These are phyloP conservation scores for Chloroceryle aenea DNA, from an alignment of 2,113 vertebrate genomes.

Conservation along the genomic window DNA sequence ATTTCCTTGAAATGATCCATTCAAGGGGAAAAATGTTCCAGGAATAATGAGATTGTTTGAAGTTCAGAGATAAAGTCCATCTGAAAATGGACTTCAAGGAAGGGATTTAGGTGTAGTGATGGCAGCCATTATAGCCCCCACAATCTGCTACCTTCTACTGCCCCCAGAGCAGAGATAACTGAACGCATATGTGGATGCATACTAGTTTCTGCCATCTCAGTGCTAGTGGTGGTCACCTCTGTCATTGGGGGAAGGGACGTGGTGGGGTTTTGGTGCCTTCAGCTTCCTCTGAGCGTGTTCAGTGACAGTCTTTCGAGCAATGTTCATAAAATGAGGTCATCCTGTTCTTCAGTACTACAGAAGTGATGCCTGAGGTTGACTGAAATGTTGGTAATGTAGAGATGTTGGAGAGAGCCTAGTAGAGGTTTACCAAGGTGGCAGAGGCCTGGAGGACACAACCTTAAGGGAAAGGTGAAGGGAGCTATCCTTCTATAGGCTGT, in stretches of 20 bases:
- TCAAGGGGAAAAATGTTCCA: background rate
- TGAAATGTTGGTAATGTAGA: background rate
- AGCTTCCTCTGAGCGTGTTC: background rate
- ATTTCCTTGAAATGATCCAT: slow-evolving; percentile 14
- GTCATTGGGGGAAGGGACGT: accelerated
- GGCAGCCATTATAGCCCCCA: background rate
- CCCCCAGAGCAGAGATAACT: background rate
- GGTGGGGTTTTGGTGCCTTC: background rate
- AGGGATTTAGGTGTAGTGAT: background rate
- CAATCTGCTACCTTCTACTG: background rate
- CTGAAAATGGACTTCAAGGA: background rate
- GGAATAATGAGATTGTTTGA: background rate
- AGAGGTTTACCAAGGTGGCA: background rate
- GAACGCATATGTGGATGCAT: background rate
- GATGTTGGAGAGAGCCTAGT: background rate
- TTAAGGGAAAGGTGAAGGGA: background rate
- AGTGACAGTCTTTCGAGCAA: background rate
- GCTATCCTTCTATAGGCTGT: background rate
- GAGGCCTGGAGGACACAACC: background rate
- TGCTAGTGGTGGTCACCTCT: background rate
- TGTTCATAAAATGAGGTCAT: background rate
- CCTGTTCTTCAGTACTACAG: background rate
- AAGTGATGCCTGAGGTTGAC: background rate
- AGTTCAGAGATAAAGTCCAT: background rate
- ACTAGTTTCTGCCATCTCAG: background rate